Conservation (phyloP, 2,797 vertebrate species). For the Distichodus sexfasciatus region DNA sequence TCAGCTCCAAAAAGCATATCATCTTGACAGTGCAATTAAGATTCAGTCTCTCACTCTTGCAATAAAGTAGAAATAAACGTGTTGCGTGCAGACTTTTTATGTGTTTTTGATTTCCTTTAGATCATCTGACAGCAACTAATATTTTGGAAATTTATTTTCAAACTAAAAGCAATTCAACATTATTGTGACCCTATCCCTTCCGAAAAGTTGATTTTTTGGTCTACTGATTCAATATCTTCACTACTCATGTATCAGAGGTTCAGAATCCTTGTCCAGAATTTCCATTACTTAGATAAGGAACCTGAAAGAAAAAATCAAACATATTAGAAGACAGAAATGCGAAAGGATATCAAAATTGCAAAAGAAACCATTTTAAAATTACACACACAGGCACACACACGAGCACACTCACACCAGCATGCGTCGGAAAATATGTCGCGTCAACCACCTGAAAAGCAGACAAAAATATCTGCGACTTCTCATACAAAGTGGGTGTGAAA, state of each 20-base stretch:
- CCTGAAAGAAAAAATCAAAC: constrained; percentile 1
- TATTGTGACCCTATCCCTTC: background rate
- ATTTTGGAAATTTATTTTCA: background rate
- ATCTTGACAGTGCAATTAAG: background rate
- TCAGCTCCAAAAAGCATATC: background rate
- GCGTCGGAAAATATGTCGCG: too few relatives aligned
- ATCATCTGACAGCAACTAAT: background rate
- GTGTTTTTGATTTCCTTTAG: background rate
- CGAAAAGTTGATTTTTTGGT: background rate
- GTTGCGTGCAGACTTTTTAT: background rate
- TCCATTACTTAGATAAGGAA: background rate
- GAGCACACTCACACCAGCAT: too few relatives aligned
- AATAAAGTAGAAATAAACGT: background rate
- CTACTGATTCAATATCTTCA: background rate
- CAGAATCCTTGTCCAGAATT: background rate
- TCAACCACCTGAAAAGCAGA: too few relatives aligned
- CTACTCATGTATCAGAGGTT: background rate
- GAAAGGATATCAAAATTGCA: too few relatives aligned
- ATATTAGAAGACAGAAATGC: background rate
- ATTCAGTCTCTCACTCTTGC: background rate
- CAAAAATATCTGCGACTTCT: too few relatives aligned
- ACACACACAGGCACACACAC: too few relatives aligned
- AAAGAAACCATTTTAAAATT: too few relatives aligned
- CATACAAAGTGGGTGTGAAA: too few relatives aligned
- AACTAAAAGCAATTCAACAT: background rate